Percentiles rank a stretch among this genome's conserved stretches.
Conservation (phyloP, 2,113 vertebrate genomes). For the Macquaria australasica region DNA sequence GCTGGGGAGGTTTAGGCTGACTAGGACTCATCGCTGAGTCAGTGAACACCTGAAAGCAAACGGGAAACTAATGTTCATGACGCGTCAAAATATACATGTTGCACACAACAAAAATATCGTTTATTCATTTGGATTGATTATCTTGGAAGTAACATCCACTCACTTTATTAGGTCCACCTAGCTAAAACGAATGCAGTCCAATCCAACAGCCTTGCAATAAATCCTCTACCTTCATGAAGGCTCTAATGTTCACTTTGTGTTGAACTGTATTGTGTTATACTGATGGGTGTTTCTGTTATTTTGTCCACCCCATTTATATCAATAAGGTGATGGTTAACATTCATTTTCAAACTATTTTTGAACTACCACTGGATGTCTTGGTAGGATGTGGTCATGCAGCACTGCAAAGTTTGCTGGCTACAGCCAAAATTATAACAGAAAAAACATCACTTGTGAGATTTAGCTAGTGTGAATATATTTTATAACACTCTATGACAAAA, state of each 20-base stretch:
- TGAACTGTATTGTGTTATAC: no score
- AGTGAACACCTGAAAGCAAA: constrained; percentile 55
- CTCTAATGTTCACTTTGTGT: neutral
- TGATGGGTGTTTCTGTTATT: no score
- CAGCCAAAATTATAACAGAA: no score
- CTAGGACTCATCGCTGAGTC: constrained; percentile 31
- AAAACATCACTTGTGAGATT: no score
- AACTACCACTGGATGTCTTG: neutral
- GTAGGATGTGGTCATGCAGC: no score
- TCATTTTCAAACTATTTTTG: neutral
- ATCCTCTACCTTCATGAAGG: neutral
- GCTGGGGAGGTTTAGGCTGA: constrained; percentile 36
- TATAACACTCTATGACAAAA: neutral
- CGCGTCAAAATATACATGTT: neutral
- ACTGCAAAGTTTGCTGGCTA: no score
- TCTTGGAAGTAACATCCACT: neutral
- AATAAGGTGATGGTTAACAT: no score
- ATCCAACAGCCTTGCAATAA: neutral
- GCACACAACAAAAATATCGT: neutral
- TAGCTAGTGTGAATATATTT: neutral
- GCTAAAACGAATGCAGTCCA: neutral
- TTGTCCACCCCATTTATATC: no score
- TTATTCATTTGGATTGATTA: neutral
- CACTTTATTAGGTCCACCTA: neutral
- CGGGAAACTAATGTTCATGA: neutral